These are phyloP conservation scores for Brachionus paranguensis DNA, from an alignment of 1,140 invertebrate genomes.

Conservation along the genomic window DNA sequence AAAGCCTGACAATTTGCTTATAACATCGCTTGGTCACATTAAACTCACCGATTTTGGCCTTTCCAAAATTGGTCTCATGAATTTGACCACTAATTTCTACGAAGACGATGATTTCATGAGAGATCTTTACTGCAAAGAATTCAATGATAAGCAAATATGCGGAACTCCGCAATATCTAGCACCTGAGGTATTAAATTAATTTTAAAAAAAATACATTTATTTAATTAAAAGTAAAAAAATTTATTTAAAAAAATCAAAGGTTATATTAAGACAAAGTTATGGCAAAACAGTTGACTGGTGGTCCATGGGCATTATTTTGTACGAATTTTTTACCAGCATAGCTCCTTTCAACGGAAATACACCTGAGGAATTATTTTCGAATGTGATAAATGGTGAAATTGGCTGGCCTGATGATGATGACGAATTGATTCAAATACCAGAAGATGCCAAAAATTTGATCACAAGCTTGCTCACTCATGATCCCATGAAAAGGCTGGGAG, in stretches of 20 bases:
- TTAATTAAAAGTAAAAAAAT: slow-evolving; percentile 61
- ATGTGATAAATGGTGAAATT: slow-evolving; percentile 91
- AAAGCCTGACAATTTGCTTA: slow-evolving; percentile 89
- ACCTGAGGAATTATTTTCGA: slow-evolving; percentile 94
- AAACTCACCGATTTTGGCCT: slow-evolving; percentile 98
- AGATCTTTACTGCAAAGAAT: slow-evolving; percentile 79
- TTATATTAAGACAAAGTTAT: slow-evolving; percentile 66
- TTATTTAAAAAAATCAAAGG: background rate
- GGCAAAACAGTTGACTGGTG: slow-evolving; percentile 98
- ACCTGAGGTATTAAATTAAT: slow-evolving; percentile 72
- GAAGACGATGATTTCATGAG: slow-evolving; percentile 73
- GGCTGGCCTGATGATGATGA: slow-evolving; percentile 91
- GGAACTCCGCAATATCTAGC: slow-evolving; percentile 93
- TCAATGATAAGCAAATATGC: slow-evolving; percentile 95
- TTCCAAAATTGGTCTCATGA: slow-evolving; percentile 97
- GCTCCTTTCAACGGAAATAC: slow-evolving; percentile 98
- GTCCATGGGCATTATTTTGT: slow-evolving; percentile 97
- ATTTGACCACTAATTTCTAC: slow-evolving; percentile 92
- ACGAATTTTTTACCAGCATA: slow-evolving; percentile 96
- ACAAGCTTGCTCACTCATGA: slow-evolving; percentile 80
- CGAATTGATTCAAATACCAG: slow-evolving; percentile 69
- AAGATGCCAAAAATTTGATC: slow-evolving; percentile 86
- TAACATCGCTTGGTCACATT: slow-evolving; percentile 96
- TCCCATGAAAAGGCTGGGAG: slow-evolving; percentile 86
- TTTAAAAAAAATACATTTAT: background rate